phyloP scores from a whole-genome alignment of 2,113 vertebrate species.

The Sebastes fasciatus region DNA sequence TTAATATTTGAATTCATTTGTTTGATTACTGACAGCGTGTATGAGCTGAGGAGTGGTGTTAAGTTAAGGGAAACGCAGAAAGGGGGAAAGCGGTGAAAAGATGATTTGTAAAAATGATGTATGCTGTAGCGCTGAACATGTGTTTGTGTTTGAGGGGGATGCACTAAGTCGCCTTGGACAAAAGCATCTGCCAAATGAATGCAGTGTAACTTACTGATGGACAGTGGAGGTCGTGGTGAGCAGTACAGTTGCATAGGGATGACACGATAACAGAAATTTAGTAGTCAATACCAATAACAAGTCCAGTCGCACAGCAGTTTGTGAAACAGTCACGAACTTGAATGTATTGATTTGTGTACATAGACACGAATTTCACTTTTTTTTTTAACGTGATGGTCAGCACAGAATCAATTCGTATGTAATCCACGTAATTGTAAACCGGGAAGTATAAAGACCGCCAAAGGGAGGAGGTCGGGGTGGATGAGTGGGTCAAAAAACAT shows the following conservation, averaged over 20 bases:
- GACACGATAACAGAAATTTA: too few species aligned
- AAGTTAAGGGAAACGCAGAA: neutral
- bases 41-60: neutral
- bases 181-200: neutral
- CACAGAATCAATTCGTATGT: too few species aligned
- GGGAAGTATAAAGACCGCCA: too few species aligned
- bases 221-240: neutral
- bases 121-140: neutral
- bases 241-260: neutral
- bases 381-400: too few species aligned
- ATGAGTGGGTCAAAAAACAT: too few species aligned
- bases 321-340: too few species aligned
- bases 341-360: too few species aligned
- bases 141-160: neutral
- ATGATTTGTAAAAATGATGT: neutral
- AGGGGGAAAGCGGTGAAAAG: neutral
- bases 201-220: neutral
- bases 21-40: neutral
- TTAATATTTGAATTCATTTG: slow-evolving; percentile 3
- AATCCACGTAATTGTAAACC: too few species aligned
- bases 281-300: too few species aligned
- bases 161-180: neutral
- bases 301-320: too few species aligned
- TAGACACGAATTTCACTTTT: too few species aligned
- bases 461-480: too few species aligned